A percentile compares a stretch with the other conserved stretches of the same genome.
phyloP scores from a whole-genome alignment of 2,888 invertebrate genomes.

The Beris morrisii region DNA sequence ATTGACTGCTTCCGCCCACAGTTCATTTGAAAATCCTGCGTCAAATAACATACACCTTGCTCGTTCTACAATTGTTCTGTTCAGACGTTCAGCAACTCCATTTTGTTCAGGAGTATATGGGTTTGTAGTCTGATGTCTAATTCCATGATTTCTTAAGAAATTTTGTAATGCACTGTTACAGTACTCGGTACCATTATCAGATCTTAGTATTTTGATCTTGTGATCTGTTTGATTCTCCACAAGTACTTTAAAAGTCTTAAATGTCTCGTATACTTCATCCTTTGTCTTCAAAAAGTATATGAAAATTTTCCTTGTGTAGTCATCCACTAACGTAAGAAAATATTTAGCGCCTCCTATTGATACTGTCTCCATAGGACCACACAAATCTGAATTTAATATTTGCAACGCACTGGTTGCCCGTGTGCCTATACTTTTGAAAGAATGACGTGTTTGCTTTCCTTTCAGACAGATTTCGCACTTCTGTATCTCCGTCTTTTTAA shows the following conservation, averaged over 20 bases:
- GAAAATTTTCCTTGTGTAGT: conserved; percentile 4
- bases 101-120: conserved; percentile 33
- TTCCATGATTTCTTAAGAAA: conserved; percentile 7
- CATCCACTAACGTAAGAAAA: conserved; percentile 26
- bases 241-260: conserved; percentile 22
- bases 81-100: conserved; percentile 22
- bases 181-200: conserved; percentile 34
- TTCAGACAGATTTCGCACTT: conserved; percentile 30
- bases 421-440: conserved; percentile 5
- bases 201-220: conserved; percentile 29
- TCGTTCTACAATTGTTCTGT: conserved; percentile 35
- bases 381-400: conserved; percentile 23
- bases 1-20: too few relatives aligned
- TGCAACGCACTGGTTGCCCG: conserved; percentile 1
- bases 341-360: conserved; percentile 28
- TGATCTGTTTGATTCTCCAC: conserved; percentile 30
- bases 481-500: neutral
- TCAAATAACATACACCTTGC: conserved; percentile 36
- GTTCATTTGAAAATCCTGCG: neutral
- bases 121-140: conserved; percentile 19
- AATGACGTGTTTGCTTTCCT: conserved; percentile 12
- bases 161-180: conserved; percentile 4
- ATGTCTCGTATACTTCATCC: conserved; percentile 18
- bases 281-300: conserved; percentile 33
- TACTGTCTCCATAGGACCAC: conserved; percentile 22